Conservation (phyloP, 2,797 vertebrate species). For the Neostethus bicornis region DNA sequence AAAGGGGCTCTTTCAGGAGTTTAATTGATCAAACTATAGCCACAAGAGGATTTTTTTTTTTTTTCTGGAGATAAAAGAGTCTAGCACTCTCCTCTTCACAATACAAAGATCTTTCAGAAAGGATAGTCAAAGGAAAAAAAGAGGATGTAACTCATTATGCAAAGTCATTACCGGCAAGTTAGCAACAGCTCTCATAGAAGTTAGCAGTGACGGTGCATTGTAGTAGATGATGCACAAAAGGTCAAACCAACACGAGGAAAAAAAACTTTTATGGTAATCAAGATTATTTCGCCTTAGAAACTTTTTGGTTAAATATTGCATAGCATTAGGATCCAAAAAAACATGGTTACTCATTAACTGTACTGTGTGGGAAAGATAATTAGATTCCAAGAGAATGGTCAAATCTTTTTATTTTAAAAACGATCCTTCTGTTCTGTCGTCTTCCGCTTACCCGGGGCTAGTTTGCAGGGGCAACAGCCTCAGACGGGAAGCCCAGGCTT, state of each 20-base stretch:
- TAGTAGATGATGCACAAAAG: constrained; percentile 69
- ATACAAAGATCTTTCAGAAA: constrained; percentile 80
- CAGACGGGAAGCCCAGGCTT: too few relatives aligned
- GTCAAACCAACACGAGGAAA: constrained; percentile 67
- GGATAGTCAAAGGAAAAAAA: constrained; percentile 68
- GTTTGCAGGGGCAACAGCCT: too few relatives aligned
- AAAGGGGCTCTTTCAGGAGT: constrained; percentile 77
- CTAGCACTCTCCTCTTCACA: constrained; percentile 75
- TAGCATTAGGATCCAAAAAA: constrained; percentile 19
- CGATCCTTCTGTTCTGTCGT: not conserved
- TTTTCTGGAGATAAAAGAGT: constrained; percentile 79
- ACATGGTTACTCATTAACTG: constrained; percentile 22
- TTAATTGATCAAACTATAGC: constrained; percentile 86
- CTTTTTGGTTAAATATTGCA: constrained; percentile 47
- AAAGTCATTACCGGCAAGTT: constrained; percentile 76
- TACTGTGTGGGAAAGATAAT: not conserved
- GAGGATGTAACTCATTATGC: constrained; percentile 82
- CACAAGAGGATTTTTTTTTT: constrained; percentile 71
- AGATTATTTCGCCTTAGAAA: constrained; percentile 49
- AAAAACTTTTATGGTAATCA: constrained; percentile 56
- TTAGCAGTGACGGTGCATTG: constrained; percentile 69
- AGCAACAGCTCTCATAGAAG: constrained; percentile 70
- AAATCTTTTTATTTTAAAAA: constrained; percentile 3
- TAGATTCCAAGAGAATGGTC: not conserved
- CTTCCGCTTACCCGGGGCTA: too few relatives aligned